Evolutionary conservation across 2,888 invertebrate genomes (phyloP).

Genomic region (Aproaerema taeniolella): DNA sequence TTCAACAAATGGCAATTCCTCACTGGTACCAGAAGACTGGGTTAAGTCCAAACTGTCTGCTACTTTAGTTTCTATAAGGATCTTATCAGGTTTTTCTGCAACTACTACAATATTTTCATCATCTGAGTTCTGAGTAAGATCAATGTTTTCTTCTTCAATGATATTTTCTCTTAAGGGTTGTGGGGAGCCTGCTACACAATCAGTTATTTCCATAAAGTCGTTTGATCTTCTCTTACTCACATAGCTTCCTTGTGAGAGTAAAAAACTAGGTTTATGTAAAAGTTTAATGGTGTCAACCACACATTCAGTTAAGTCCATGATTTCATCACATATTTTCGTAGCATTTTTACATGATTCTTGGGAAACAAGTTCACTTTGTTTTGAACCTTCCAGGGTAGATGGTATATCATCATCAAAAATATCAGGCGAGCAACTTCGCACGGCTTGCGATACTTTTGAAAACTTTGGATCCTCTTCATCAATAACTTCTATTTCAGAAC

Average conservation of each 20-base stretch:
- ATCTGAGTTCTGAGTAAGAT: conserved; percentile 33
- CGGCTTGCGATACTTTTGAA: conserved; percentile 11
- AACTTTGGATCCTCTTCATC: conserved; percentile 5
- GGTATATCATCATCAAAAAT: conserved; percentile 64
- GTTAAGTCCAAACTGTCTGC: conserved; percentile 40
- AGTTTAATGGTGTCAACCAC: no score
- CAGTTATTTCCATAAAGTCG: conserved; percentile 59
- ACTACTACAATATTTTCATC: conserved; percentile 14
- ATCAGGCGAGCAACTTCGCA: conserved; percentile 56
- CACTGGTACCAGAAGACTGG: conserved; percentile 44
- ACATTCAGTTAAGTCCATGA: conserved; percentile 49
- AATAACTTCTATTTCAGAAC: conserved; percentile 7
- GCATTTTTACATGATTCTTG: conserved; percentile 13
- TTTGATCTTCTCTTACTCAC: conserved; percentile 38
- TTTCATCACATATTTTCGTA: conserved; percentile 24
- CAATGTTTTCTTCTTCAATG: conserved; percentile 28
- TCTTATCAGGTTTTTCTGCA: conserved; percentile 5
- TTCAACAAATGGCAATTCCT: conserved; percentile 42
- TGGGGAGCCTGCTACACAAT: conserved; percentile 38
- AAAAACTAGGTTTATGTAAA: conserved; percentile 17
- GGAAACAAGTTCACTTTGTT: no score
- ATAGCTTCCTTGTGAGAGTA: conserved; percentile 28
- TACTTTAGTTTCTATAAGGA: conserved; percentile 2
- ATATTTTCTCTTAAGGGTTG: conserved; percentile 21
- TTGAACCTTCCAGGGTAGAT: conserved; percentile 23